Evolutionary conservation across 1,140 invertebrate genomes (phyloP), one percentile per base, ranked within the genome.

Genomic region (Penaeus indicus): DNA sequence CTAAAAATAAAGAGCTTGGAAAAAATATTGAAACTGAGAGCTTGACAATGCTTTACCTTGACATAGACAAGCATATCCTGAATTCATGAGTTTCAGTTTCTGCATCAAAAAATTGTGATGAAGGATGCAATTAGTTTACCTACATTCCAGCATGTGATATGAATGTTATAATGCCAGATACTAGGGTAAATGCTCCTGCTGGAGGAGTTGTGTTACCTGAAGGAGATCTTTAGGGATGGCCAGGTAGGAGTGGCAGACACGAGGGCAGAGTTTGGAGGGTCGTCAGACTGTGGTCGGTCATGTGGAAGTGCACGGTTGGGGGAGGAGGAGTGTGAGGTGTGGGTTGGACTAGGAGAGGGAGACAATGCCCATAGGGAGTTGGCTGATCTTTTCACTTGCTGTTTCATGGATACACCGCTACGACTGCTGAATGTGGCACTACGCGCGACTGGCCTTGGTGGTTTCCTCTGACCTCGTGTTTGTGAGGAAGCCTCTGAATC

Each of bases 341-440:
- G 54, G 80, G 64, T 84, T 62, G 84, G 84, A 83, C 81, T 80
- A 75, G 87, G 60, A 22, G 87, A 42, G 42, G 81, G 61, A 32
- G 82, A 63, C 10, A 84, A 67, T 22, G 78, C 63, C 72, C 60
- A 89, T 22, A 85, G 77, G 42, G 88, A 89, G 47, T 80, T 89
- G 22, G 88, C n/a, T 27, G 88, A 85, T 22, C 82, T 82, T 32
- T 84, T 62, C 32, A 86, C 77, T 32, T 21, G 32, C 42, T 79
- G 84, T 47, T 61, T 80, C n/a, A 27, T 25, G 3, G 77, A 19
- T 16, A 61, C 81, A 61, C 42, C 83, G 42, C 69, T 80, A 18
- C 63, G 47, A 32, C 69, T 63, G 19, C 82, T 89, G 47, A 89
- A 89, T 22, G 88, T 89, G 61, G 88, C 88, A 67, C 88, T 89